Evolutionary conservation across 1,140 invertebrate genomes (phyloP).

Genomic region (Euura saliciscinereae): DNA sequence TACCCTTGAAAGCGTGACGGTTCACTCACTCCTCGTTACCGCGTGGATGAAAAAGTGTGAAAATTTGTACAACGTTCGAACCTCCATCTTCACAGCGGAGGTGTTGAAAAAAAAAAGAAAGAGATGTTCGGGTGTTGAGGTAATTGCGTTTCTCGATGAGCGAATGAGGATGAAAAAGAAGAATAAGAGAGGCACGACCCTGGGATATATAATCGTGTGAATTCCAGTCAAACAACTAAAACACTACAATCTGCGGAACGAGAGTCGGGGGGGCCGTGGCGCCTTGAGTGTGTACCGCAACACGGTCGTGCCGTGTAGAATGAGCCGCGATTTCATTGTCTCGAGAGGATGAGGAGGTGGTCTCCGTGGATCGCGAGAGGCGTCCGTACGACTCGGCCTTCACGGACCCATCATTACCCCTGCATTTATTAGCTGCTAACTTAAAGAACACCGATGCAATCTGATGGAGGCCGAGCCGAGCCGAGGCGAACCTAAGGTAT

Average conservation of each 20-base stretch:
- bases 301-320: neutral
- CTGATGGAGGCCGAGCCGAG: neutral
- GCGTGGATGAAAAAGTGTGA: no score
- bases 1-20: no score
- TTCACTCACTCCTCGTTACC: no score
- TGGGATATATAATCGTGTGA: neutral
- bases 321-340: slow-evolving; percentile 38
- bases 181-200: neutral
- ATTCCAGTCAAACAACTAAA: neutral
- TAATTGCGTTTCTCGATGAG: no score
- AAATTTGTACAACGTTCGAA: no score
- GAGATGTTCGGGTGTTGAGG: no score
- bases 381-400: slow-evolving; percentile 27
- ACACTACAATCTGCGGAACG: neutral
- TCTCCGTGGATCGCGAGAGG: neutral
- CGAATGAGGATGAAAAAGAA: neutral
- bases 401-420: slow-evolving; percentile 35
- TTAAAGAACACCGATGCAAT: slow-evolving; percentile 33
- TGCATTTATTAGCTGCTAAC: slow-evolving; percentile 36
- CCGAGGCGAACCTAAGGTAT: neutral
- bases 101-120: no score
- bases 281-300: neutral
- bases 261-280: neutral
- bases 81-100: no score
- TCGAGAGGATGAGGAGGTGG: neutral